A percentile compares a stretch with the other conserved stretches of the same genome.
These are phyloP conservation scores for Chroicocephalus ridibundus DNA, from an alignment of 2,113 vertebrate species.

Conservation along the genomic window DNA sequence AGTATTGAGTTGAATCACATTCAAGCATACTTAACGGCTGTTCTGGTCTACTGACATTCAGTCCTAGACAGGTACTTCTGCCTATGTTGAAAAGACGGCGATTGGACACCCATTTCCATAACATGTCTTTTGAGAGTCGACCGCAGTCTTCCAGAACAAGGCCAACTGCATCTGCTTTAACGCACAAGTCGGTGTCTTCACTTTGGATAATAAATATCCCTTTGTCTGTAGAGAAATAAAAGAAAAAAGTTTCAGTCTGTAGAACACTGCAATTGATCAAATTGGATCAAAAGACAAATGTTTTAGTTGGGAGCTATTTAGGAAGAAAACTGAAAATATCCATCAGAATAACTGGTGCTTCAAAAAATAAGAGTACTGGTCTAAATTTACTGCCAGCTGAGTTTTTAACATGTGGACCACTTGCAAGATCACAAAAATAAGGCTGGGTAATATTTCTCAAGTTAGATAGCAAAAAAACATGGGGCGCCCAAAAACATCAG, in stretches of 20 bases:
- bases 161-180: constrained; percentile 69
- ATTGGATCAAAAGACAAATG: neutral
- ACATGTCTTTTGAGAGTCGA: constrained; percentile 76
- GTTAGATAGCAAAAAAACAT: neutral
- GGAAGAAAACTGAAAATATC: neutral
- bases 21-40: constrained; percentile 79
- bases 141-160: constrained; percentile 82
- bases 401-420: neutral
- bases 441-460: neutral
- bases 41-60: constrained; percentile 75
- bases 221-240: constrained; percentile 72
- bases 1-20: constrained; percentile 76
- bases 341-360: neutral
- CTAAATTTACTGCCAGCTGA: neutral
- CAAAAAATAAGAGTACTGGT: neutral
- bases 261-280: neutral
- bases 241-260: neutral
- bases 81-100: constrained; percentile 87
- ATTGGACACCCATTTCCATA: constrained; percentile 95
- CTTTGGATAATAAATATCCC: constrained; percentile 88
- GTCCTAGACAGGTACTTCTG: constrained; percentile 83
- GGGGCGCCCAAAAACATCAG: neutral
- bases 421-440: neutral
- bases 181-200: constrained; percentile 75
- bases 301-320: neutral